Percentiles rank a stretch among this genome's conserved stretches.
Evolutionary conservation across 2,888 invertebrate species (phyloP).

Genomic region (Esperia sulphurella): DNA sequence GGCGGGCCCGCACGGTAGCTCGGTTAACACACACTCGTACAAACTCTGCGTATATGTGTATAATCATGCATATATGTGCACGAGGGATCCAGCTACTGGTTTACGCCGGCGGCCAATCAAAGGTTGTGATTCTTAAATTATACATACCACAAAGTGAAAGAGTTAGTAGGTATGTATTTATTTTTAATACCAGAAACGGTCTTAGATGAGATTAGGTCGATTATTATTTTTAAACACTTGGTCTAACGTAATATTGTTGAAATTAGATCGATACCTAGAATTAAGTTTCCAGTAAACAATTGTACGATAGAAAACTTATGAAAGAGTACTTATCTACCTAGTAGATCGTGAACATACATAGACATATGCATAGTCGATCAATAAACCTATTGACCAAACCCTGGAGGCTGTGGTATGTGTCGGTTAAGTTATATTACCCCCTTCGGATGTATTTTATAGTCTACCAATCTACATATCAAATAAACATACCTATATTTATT

Average conservation of each 20-base stretch:
- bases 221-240: no score
- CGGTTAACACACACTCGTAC: constrained; percentile 33
- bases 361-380: constrained; percentile 1
- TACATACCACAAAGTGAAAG: neutral
- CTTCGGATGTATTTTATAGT: constrained; percentile 2
- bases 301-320: no score
- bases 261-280: no score
- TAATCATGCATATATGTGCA: constrained; percentile 24
- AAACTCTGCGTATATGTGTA: constrained; percentile 20
- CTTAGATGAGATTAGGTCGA: no score
- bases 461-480: neutral
- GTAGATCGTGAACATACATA: constrained; percentile 18
- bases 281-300: no score
- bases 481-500: constrained; percentile 1
- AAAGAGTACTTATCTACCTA: no score
- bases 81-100: constrained; percentile 64
- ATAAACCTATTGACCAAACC: constrained; percentile 20
- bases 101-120: constrained; percentile 73
- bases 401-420: no score
- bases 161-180: no score
- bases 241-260: no score
- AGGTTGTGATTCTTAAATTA: constrained; percentile 8
- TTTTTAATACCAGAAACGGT: no score
- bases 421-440: no score
- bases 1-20: constrained; percentile 50